Evolutionary conservation across 2,888 invertebrate genomes (phyloP).

Genomic region (Alviniconcha strummeri): DNA sequence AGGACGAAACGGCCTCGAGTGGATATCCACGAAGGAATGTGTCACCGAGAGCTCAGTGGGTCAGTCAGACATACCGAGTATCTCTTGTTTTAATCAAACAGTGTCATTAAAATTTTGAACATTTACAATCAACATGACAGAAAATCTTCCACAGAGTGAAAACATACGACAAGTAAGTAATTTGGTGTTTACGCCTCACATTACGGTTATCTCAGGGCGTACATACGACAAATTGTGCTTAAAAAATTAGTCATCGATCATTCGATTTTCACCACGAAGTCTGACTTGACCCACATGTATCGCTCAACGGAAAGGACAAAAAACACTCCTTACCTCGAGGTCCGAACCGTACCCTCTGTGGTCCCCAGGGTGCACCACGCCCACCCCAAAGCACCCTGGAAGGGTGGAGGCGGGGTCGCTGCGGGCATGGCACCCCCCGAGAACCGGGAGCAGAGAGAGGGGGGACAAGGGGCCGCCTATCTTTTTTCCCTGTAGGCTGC

Average conservation of each 20-base stretch:
- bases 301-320: not conserved
- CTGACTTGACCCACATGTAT: not conserved
- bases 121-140: not conserved
- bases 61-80: not conserved
- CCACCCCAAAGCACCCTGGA: conserved; percentile 42
- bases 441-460: conserved; percentile 39
- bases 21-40: not conserved
- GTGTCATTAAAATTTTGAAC: not conserved
- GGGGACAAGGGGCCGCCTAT: not conserved
- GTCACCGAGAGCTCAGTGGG: not conserved
- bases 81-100: not conserved
- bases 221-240: too few species aligned
- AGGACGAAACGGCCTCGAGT: conserved; percentile 6
- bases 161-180: not conserved
- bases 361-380: conserved; percentile 37
- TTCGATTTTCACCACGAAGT: too few species aligned
- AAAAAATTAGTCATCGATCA: too few species aligned
- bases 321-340: conserved; percentile 22
- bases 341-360: conserved; percentile 31
- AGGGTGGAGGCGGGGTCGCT: conserved; percentile 42
- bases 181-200: too few species aligned
- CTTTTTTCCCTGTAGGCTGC: conserved; percentile 10
- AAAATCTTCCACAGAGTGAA: not conserved
- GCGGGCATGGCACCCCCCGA: conserved; percentile 32
- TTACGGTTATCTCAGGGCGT: too few species aligned